These are phyloP conservation scores for Pampus argenteus DNA, from an alignment of 2,797 vertebrate species.

Conservation along the genomic window DNA sequence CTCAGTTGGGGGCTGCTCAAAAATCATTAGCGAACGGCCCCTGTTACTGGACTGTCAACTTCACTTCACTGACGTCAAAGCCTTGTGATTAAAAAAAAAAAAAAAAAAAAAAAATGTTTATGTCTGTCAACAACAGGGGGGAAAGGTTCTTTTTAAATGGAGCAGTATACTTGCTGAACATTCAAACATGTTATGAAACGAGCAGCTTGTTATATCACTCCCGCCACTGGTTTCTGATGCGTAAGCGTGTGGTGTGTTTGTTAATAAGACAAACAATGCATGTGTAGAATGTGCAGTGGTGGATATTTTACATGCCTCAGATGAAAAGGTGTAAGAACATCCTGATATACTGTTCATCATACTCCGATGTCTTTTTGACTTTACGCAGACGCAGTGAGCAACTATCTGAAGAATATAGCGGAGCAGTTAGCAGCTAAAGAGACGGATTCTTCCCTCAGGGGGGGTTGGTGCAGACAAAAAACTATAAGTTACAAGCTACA, in stretches of 20 bases:
- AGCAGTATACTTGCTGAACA: slow-evolving; percentile 70
- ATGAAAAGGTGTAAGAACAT: slow-evolving; percentile 8
- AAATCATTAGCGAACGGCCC: slow-evolving; percentile 97
- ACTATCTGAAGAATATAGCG: neutral
- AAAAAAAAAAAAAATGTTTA: slow-evolving; percentile 76
- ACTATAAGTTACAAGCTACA: slow-evolving; percentile 10
- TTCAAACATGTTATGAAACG: slow-evolving; percentile 72
- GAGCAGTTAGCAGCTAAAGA: neutral
- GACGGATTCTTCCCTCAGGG: neutral
- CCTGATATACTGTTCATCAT: neutral
- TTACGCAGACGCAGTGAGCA: neutral
- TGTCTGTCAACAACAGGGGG: slow-evolving; percentile 79
- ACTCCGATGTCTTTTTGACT: too few relatives aligned
- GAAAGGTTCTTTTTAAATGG: slow-evolving; percentile 69
- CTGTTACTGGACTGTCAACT: slow-evolving; percentile 92
- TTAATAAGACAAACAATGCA: slow-evolving; percentile 75
- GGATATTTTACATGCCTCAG: slow-evolving; percentile 45
- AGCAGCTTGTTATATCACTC: slow-evolving; percentile 74
- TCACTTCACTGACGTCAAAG: slow-evolving; percentile 84
- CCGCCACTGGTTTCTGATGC: slow-evolving; percentile 59
- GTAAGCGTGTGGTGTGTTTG: slow-evolving; percentile 62
- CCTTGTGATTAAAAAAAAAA: slow-evolving; percentile 65
- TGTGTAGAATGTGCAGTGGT: slow-evolving; percentile 58
- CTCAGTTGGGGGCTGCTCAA: slow-evolving; percentile 96
- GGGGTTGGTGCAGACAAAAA: slow-evolving; percentile 8